phyloP scores from a whole-genome alignment of 2,113 vertebrate genomes.

The Scomber scombrus region DNA sequence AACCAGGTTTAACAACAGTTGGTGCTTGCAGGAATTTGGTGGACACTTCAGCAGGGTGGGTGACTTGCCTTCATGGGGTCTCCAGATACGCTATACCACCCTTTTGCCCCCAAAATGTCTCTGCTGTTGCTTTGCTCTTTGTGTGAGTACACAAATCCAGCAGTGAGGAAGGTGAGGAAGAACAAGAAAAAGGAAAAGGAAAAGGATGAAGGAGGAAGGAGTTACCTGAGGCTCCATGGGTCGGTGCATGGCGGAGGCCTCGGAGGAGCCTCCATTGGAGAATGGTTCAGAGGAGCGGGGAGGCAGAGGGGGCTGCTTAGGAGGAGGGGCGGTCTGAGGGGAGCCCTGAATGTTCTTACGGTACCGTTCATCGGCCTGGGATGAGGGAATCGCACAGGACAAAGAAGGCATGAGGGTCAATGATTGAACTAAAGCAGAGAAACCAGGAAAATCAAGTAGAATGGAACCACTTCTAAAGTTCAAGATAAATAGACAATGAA shows the following conservation, averaged over 20 bases:
- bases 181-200: constrained; percentile 34
- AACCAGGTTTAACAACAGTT: too few species aligned
- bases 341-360: constrained; percentile 97
- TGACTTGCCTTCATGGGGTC: too few species aligned
- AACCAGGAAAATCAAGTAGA: constrained; percentile 16
- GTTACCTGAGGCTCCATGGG: constrained; percentile 97
- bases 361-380: constrained; percentile 95
- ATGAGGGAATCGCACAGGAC: constrained; percentile 20
- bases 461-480: constrained; percentile 13
- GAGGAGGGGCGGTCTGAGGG: constrained; percentile 92
- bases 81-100: too few species aligned
- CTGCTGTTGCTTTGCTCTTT: not conserved
- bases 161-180: not conserved
- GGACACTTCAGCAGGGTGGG: too few species aligned
- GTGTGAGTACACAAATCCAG: not conserved
- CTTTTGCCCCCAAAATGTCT: too few species aligned
- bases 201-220: constrained; percentile 31
- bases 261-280: constrained; percentile 91
- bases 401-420: constrained; percentile 9
- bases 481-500: not conserved
- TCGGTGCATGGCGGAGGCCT: constrained; percentile 91
- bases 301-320: constrained; percentile 94
- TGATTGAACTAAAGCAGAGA: not conserved
- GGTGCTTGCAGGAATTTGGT: too few species aligned
- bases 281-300: constrained; percentile 94